These are phyloP conservation scores for Wasmannia auropunctata DNA, from an alignment of 1,140 invertebrate species.

Conservation along the genomic window DNA sequence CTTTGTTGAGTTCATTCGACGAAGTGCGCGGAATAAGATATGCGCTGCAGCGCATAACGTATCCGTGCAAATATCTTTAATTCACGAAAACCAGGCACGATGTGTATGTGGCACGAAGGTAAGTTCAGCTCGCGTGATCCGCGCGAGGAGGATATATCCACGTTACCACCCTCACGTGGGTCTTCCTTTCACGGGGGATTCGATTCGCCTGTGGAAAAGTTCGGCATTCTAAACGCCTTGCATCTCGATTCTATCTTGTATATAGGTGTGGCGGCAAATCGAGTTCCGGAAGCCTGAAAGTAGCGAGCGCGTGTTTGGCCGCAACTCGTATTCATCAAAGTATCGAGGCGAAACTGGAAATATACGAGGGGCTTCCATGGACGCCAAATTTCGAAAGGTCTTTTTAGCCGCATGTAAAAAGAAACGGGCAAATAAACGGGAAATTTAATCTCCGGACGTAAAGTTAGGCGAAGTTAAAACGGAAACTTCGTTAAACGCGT, in stretches of 20 bases:
- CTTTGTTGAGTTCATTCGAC: background rate
- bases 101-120: background rate
- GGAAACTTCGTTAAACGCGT: conserved; percentile 1
- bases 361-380: conserved; percentile 2
- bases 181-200: conserved; percentile 37
- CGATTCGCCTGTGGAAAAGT: conserved; percentile 33
- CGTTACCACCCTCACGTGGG: background rate
- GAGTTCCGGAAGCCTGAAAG: conserved; percentile 36
- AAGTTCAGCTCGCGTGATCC: conserved; percentile 1
- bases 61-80: conserved; percentile 12
- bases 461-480: conserved; percentile 9
- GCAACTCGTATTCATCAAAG: conserved; percentile 43
- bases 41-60: background rate
- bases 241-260: conserved; percentile 25
- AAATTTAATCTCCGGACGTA: conserved; percentile 34
- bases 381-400: conserved; percentile 17
- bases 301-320: conserved; percentile 34
- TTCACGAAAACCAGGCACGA: background rate
- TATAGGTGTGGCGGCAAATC: conserved; percentile 32
- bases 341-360: conserved; percentile 15
- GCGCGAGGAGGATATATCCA: background rate
- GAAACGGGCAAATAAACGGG: conserved; percentile 22
- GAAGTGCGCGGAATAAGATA: background rate
- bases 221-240: conserved; percentile 37
- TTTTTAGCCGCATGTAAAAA: conserved; percentile 37